Evolutionary conservation across 2,113 vertebrate species (phyloP).

Genomic region (Setophaga petechia): DNA sequence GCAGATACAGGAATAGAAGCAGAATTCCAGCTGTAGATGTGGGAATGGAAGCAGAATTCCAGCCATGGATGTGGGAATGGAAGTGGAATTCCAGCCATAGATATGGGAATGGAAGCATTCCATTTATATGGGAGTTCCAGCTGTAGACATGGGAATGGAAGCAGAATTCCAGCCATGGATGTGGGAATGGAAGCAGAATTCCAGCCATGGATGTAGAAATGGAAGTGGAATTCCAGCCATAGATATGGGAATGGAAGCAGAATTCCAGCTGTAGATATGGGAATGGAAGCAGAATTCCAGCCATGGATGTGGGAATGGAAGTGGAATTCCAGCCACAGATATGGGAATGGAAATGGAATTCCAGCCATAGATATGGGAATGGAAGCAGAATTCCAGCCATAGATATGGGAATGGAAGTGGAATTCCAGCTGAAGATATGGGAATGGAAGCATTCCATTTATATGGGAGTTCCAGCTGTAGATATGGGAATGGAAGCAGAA

Average conservation of each 20-base stretch:
- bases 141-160: too few relatives aligned
- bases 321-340: accelerated
- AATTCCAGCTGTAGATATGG: neutral
- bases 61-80: neutral
- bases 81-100: too few relatives aligned
- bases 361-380: neutral
- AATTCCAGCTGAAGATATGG: neutral
- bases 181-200: neutral
- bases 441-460: too few relatives aligned
- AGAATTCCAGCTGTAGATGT: too few relatives aligned
- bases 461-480: too few relatives aligned
- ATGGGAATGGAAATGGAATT: neutral
- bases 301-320: neutral
- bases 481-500: neutral
- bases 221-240: too few relatives aligned
- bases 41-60: too few relatives aligned
- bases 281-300: neutral
- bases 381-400: neutral
- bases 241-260: neutral
- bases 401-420: too few relatives aligned
- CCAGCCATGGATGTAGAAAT: too few relatives aligned
- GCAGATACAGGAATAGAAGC: neutral
- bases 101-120: too few relatives aligned
- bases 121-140: too few relatives aligned
- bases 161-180: neutral